Percentiles rank a stretch among this genome's conserved stretches.
These are phyloP conservation scores for Budorcas taxicolor DNA, from an alignment of 2,113 vertebrate genomes.

Conservation along the genomic window DNA sequence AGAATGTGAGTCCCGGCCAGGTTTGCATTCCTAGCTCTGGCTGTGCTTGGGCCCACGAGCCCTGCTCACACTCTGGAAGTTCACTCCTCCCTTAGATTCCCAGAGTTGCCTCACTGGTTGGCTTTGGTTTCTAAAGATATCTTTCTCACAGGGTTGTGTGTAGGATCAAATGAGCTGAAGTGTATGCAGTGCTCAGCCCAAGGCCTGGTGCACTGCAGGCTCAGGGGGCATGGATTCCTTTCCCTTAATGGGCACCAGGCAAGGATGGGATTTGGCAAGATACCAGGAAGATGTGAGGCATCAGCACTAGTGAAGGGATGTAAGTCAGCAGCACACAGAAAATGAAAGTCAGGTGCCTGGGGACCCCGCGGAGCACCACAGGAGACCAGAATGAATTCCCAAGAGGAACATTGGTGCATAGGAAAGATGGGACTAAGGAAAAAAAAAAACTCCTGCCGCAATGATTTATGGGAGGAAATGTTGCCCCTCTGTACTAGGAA, in stretches of 20 bases:
- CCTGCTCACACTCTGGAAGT: not conserved
- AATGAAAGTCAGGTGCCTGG: not conserved
- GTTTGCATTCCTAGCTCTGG: not conserved
- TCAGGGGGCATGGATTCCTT: conserved; percentile 30
- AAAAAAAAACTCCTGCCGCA: not conserved
- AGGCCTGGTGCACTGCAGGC: not conserved
- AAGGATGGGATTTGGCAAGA: conserved; percentile 35
- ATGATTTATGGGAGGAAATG: not conserved
- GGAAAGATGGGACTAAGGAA: not conserved
- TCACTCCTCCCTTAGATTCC: not conserved
- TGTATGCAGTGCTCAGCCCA: not conserved
- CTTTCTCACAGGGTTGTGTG: not conserved
- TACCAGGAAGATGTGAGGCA: conserved; percentile 23
- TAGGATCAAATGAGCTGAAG: not conserved
- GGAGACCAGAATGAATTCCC: not conserved
- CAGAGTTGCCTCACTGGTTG: not conserved
- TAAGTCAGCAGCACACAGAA: not conserved
- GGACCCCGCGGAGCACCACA: not conserved
- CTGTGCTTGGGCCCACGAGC: not conserved
- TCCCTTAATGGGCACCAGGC: conserved; percentile 57
- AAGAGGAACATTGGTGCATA: not conserved
- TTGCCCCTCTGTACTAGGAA: not conserved
- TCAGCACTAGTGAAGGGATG: not conserved
- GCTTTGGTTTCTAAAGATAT: not conserved
- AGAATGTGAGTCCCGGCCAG: not conserved